phyloP scores from a whole-genome alignment of 2,113 vertebrate species.

The Okapia johnstoni region DNA sequence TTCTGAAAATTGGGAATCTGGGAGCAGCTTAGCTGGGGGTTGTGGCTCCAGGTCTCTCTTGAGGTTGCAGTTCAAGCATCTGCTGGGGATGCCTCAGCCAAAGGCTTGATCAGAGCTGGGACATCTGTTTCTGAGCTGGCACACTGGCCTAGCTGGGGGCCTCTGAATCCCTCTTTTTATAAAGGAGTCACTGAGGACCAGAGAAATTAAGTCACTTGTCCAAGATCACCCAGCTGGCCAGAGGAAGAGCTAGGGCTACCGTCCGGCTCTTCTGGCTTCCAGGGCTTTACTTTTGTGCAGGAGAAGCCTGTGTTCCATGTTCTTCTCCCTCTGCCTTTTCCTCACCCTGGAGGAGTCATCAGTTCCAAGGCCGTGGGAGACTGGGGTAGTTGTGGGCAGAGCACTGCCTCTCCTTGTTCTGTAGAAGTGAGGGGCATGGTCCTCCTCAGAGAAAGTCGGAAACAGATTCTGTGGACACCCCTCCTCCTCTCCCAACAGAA shows the following conservation, averaged over 20 bases:
- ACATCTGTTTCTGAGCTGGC: background rate
- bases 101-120: background rate
- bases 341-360: background rate
- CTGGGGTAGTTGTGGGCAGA: background rate
- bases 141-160: background rate
- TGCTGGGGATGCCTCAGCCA: rapidly evolving
- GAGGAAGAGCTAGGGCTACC: background rate
- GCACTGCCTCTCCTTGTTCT: background rate
- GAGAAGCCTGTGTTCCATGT: background rate
- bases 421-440: background rate
- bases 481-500: background rate
- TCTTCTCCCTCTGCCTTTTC: too few relatives aligned
- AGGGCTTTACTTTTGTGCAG: too few relatives aligned
- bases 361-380: background rate
- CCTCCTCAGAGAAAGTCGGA: background rate
- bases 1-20: background rate
- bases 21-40: background rate
- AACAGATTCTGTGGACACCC: background rate
- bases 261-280: background rate
- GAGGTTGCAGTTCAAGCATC: background rate
- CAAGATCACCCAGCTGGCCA: background rate
- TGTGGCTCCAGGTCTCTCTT: background rate
- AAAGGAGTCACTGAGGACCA: background rate
- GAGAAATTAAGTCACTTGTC: background rate
- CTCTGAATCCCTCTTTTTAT: background rate